Evolutionary conservation across 1,140 invertebrate genomes (phyloP).

Genomic region (Psix sp.): DNA sequence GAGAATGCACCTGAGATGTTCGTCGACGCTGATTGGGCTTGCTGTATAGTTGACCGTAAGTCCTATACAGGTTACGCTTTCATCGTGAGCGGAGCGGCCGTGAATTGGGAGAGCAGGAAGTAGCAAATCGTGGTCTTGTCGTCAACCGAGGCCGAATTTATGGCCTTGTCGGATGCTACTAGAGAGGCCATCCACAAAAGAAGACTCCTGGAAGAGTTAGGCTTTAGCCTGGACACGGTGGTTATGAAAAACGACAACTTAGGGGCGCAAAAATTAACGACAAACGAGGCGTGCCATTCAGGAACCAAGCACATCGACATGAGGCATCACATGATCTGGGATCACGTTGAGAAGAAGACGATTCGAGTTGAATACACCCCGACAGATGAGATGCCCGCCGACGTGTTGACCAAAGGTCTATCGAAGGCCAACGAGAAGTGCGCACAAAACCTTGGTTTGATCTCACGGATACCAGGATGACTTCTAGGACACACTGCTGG

Average conservation of each 20-base stretch:
- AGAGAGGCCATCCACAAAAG: slow-evolving; percentile 6
- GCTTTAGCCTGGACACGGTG: not conserved
- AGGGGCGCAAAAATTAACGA: not conserved
- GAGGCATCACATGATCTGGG: too few relatives aligned
- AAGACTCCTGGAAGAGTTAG: not conserved
- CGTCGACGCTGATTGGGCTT: slow-evolving; percentile 63
- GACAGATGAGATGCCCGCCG: slow-evolving; percentile 15
- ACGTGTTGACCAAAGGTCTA: slow-evolving; percentile 17
- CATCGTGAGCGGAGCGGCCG: slow-evolving; percentile 61
- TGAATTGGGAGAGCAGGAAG: slow-evolving; percentile 67
- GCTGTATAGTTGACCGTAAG: slow-evolving; percentile 53
- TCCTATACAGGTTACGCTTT: slow-evolving; percentile 69
- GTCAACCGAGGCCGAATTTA: too few relatives aligned
- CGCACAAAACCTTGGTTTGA: not conserved
- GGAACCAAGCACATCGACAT: too few relatives aligned
- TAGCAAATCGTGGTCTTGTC: slow-evolving; percentile 69
- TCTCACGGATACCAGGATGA: too few relatives aligned
- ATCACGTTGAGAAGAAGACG: slow-evolving; percentile 9
- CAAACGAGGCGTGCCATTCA: not conserved
- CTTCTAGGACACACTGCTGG: not conserved
- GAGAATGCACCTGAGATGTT: not conserved
- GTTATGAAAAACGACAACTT: too few relatives aligned
- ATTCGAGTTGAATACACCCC: too few relatives aligned
- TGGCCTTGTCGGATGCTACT: too few relatives aligned
- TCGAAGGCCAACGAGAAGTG: not conserved